Base-by-base conservation (phyloP, 2,113 vertebrate species). In the Gracilinanus agilis region DNA sequence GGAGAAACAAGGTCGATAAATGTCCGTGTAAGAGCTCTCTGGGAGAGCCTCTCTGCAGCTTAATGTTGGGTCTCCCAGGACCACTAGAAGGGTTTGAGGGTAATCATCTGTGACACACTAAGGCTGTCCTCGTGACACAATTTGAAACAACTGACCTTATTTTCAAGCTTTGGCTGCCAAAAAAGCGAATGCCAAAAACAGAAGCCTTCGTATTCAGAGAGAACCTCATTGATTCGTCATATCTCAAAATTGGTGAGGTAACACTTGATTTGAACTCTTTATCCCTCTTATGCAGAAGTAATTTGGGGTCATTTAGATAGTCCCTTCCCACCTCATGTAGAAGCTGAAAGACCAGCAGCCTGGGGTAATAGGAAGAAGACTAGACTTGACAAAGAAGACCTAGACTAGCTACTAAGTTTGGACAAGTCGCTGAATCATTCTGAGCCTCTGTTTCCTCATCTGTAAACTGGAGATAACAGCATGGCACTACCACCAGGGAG, bases 101-200 rank as follows among this genome's bases (percentile, higher is more conserved):
- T 96, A 96, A 96, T 96, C 91, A 58, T 88, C 93, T 92, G 92
- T 91, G 97, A 97, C 97, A 96, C 95, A 96, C 55, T 89, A 23
- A 13, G 88, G 90, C 92, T 95, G 96, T 96, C 94, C 95, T 93
- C 90, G 92, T 90, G 94, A 94, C 61, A 93, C 54, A 90, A 5
- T 93, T 96, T 96, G 61, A 88, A 96, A 95, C 89, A 94, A 90
- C 54, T 95, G 96, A 94, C 94, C 94, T 96, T 96, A 93, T 97
- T 97, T 96, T 89, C 94, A 95, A 96, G 94, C 61, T 95, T 83
- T 21, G 67, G 16, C 67, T 83, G 67, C n/a, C 67, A 83, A 34
- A 83, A 83, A 94, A 92, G 88, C 24, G 19, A 54, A 93, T 55
- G 95, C 96, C 97, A 94, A 55, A 83, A 89, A 91, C 93, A 92